Percentiles rank a stretch among this genome's conserved stretches.
phyloP scores from a whole-genome alignment of 2,113 vertebrate genomes.

The Tor tambroides region DNA sequence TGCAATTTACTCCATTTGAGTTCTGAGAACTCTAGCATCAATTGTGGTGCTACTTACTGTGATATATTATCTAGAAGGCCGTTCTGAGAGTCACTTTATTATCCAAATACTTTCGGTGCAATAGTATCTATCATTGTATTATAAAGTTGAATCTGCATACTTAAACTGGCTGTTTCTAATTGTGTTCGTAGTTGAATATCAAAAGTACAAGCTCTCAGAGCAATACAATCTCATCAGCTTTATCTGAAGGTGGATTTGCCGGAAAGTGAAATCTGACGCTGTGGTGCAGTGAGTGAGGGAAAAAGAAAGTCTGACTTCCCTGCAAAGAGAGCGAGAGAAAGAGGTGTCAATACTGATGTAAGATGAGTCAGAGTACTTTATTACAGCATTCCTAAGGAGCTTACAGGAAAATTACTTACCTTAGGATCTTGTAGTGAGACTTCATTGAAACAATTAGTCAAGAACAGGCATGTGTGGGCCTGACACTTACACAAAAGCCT shows the following conservation, averaged over 20 bases:
- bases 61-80: background rate
- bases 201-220: background rate
- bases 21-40: background rate
- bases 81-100: background rate
- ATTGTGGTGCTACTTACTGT: background rate
- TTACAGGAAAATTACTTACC: background rate
- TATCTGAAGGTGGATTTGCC: background rate
- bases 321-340: background rate
- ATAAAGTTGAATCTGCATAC: background rate
- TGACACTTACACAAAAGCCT: background rate
- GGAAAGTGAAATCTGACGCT: background rate
- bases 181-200: background rate
- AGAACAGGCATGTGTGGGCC: background rate
- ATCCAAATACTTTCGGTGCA: background rate
- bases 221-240: background rate
- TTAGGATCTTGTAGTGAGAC: background rate
- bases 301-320: background rate
- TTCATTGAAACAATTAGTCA: background rate
- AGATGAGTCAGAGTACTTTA: background rate
- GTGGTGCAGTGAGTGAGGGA: too few species aligned
- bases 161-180: background rate
- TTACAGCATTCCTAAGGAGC: background rate
- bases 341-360: background rate
- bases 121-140: background rate
- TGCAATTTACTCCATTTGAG: too few species aligned